phyloP scores from a whole-genome alignment of 2,113 vertebrate species.

The Serilophus lunatus region DNA sequence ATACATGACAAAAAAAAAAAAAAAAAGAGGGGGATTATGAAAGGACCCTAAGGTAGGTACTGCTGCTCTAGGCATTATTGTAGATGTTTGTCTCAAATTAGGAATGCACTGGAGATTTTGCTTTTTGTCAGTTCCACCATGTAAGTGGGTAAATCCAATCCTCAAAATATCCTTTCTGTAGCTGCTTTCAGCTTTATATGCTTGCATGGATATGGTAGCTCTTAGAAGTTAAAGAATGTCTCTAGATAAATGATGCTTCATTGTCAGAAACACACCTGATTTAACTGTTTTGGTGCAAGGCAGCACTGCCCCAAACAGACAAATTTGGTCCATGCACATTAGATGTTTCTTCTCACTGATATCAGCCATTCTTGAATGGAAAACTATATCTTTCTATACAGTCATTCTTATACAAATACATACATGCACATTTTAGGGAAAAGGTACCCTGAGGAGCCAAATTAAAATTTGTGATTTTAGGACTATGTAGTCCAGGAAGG shows the following conservation, averaged over 20 bases:
- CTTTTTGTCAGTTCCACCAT: not conserved
- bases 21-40: not conserved
- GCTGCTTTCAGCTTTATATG: too few relatives aligned
- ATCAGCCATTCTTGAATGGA: too few relatives aligned
- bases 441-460: not conserved
- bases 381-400: not conserved
- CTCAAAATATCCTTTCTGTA: not conserved
- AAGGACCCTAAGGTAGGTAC: not conserved
- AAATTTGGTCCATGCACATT: too few relatives aligned
- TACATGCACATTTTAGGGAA: not conserved
- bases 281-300: too few relatives aligned
- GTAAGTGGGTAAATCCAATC: not conserved
- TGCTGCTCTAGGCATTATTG: not conserved
- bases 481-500: not conserved
- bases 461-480: not conserved
- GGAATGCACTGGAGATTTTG: not conserved
- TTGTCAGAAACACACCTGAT: too few relatives aligned
- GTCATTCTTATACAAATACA: not conserved
- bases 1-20: not conserved
- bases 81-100: not conserved
- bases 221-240: not conserved
- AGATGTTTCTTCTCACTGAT: too few relatives aligned
- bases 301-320: too few relatives aligned
- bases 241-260: not conserved
- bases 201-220: not conserved